Percentiles rank a stretch among this genome's conserved stretches.
Conservation (phyloP, 1,140 invertebrate genomes). For the Drosophila bocqueti region DNA sequence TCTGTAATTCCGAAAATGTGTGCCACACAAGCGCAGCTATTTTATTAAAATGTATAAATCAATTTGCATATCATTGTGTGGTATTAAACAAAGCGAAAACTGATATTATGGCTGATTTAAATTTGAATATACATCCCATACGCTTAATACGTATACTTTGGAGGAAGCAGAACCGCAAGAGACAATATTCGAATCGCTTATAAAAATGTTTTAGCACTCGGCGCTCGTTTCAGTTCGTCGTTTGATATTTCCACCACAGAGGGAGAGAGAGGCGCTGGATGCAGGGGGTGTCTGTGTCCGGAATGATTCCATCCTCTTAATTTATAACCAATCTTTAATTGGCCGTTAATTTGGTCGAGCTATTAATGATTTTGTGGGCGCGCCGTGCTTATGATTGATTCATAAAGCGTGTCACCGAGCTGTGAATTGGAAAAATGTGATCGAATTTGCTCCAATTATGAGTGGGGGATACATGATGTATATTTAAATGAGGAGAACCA, state of each 20-base stretch:
- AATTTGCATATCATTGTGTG: slow-evolving; percentile 55
- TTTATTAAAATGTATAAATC: slow-evolving; percentile 63
- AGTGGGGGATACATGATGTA: slow-evolving; percentile 13
- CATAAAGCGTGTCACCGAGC: slow-evolving; percentile 34
- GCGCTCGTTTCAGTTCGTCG: slow-evolving; percentile 6
- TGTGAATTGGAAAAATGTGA: slow-evolving; percentile 37
- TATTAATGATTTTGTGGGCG: slow-evolving; percentile 51
- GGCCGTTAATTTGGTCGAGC: slow-evolving; percentile 49
- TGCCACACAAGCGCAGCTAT: slow-evolving; percentile 33
- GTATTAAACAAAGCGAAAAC: slow-evolving; percentile 48
- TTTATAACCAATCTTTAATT: slow-evolving; percentile 46
- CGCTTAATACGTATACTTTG: slow-evolving; percentile 1
- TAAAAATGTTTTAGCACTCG: slow-evolving; percentile 55
- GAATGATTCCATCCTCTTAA: slow-evolving; percentile 30
- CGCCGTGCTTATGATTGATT: slow-evolving; percentile 56
- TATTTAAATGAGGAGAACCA: slow-evolving; percentile 32
- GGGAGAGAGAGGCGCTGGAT: neutral
- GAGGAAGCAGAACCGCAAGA: slow-evolving; percentile 53
- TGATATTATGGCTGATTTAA: slow-evolving; percentile 69
- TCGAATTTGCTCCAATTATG: slow-evolving; percentile 46
- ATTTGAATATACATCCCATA: slow-evolving; percentile 41
- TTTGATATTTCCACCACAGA: slow-evolving; percentile 13
- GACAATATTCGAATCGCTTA: slow-evolving; percentile 65
- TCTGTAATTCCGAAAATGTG: slow-evolving; percentile 25
- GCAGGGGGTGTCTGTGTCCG: slow-evolving; percentile 11